Base-by-base conservation (phyloP, 2,113 vertebrate species). In the Chionodraco myersi region DNA sequence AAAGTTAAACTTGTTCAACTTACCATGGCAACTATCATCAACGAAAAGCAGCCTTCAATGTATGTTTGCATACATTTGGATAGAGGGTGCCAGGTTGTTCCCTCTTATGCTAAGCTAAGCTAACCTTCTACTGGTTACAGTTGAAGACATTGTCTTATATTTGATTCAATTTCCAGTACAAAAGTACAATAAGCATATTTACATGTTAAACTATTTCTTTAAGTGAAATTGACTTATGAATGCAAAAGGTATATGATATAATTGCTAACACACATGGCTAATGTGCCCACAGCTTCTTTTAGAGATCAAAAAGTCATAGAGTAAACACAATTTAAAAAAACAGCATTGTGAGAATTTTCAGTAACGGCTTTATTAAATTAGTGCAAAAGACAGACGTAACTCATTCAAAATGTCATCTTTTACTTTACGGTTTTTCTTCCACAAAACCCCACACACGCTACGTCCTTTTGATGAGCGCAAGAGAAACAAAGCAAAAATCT, bases 321-420 rank as follows among this genome's bases (percentile, higher is more conserved):
- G 54, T 52, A 16, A 80, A 87, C 36, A 86, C 56, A 72, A 57
- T 77, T 30, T 73, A 30, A 58, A 66, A 36, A 65, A 75, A 64
- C 30, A 75, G 36, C 51, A 60, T 16, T 66, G 77, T 91, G 90
- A 86, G 87, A 94, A 93, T 86, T 93, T 95, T 95, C 94, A 94
- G 93, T 94, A 95, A 96, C 94, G 75, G 93, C 92, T 95, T 95
- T 96, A 96, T 95, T 96, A 96, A 96, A 95, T 95, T 95, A 95
- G 95, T 96, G 95, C 95, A 96, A 96, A 95, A 95, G 94, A 96
- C 94, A 95, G 91, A 96, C 92, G 85, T 82, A 93, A 95, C 92
- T 95, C 93, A 94, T 95, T 96, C 94, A 95, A 92, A 93, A 95
- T 91, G 89, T 94, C 93, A 94, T 92, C 81, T 89, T 94, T 94